Evolutionary conservation across 2,113 vertebrate genomes (phyloP).

Genomic region (Noctilio leporinus): DNA sequence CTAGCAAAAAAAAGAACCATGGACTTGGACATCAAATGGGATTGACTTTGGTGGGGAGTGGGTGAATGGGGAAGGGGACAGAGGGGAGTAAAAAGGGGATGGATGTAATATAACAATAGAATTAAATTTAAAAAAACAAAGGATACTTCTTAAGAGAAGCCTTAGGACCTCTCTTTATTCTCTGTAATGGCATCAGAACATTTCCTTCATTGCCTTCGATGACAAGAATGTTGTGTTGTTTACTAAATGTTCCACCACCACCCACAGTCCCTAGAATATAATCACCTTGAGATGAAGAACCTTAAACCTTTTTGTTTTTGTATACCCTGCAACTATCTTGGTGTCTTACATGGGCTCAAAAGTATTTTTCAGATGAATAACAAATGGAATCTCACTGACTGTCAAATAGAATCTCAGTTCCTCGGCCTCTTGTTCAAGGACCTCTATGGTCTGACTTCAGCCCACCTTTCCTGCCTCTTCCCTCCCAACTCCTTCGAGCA

Average conservation of each 20-base stretch:
- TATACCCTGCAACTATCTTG: not conserved
- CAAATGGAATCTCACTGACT: not conserved
- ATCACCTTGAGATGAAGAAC: not conserved
- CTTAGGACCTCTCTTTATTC: not conserved
- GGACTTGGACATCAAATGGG: too few species aligned
- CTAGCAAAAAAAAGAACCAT: too few species aligned
- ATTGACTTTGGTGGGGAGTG: too few species aligned
- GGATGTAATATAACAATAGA: too few species aligned
- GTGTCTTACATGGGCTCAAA: not conserved
- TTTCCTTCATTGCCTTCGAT: not conserved
- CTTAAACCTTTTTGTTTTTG: not conserved
- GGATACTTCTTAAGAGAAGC: not conserved
- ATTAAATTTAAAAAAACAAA: too few species aligned
- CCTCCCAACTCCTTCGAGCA: not conserved
- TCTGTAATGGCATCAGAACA: not conserved
- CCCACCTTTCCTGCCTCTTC: not conserved
- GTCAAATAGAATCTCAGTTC: not conserved
- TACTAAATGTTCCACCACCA: not conserved
- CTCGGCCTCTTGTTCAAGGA: not conserved
- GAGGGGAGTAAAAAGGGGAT: too few species aligned
- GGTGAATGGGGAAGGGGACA: too few species aligned
- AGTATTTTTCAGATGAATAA: not conserved
- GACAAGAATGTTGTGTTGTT: not conserved
- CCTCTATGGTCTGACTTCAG: not conserved
- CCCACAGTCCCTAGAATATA: too few species aligned